A percentile compares a stretch with the other conserved stretches of the same genome.
Evolutionary conservation across 2,797 vertebrate species (phyloP).

Genomic region (Myotis planiceps): DNA sequence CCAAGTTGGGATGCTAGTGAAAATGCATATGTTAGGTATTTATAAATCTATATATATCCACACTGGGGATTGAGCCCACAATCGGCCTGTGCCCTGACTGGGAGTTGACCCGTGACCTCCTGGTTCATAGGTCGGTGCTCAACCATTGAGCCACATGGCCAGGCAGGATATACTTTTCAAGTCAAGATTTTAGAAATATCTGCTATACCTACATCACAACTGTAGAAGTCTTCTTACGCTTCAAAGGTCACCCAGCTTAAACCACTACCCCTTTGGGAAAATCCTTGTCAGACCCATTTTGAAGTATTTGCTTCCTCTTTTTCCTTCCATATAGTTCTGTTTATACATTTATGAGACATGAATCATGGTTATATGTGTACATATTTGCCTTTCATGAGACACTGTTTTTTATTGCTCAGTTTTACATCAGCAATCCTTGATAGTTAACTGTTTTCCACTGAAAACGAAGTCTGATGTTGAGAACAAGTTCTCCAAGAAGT

Average conservation of each 20-base stretch:
- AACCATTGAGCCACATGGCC: too few relatives aligned
- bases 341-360: neutral
- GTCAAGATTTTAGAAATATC: conserved; percentile 6
- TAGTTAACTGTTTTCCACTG: neutral
- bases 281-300: neutral
- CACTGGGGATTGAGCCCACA: too few relatives aligned
- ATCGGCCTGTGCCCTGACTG: too few relatives aligned
- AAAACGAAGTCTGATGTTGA: neutral
- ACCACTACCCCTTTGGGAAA: neutral
- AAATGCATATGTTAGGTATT: conserved; percentile 27
- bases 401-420: neutral
- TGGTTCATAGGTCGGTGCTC: too few relatives aligned
- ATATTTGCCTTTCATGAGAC: neutral
- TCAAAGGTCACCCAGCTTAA: neutral
- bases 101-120: too few relatives aligned
- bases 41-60: neutral
- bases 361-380: neutral
- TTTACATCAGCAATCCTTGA: neutral
- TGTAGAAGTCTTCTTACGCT: neutral
- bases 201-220: neutral
- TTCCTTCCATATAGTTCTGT: neutral
- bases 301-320: neutral
- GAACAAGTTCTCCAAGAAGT: neutral
- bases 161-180: conserved; percentile 6
- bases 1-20: neutral